phyloP scores from a whole-genome alignment of 2,113 vertebrate species.

The Sprattus sprattus region DNA sequence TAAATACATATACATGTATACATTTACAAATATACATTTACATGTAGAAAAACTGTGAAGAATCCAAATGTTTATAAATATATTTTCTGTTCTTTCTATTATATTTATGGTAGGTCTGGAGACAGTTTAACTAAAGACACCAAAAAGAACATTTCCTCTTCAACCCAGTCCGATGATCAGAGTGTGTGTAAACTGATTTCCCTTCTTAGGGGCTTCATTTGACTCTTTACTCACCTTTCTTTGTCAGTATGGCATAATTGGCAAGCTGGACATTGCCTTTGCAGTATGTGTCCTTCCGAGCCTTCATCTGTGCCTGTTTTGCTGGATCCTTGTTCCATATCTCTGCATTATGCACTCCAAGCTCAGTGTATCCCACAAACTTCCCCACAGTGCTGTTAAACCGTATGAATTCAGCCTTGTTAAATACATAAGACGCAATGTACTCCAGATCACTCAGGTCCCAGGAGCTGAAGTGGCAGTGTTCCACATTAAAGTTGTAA shows the following conservation, averaged over 20 bases:
- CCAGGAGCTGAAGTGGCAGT: constrained; percentile 52
- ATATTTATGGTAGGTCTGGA: too few species aligned
- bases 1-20: too few species aligned
- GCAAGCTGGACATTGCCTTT: not conserved
- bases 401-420: not conserved
- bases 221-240: constrained; percentile 44
- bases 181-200: too few species aligned
- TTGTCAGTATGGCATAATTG: not conserved
- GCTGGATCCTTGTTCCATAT: constrained; percentile 9
- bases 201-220: too few species aligned
- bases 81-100: too few species aligned
- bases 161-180: too few species aligned
- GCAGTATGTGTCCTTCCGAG: constrained; percentile 35
- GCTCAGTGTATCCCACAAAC: constrained; percentile 40
- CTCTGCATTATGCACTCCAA: constrained; percentile 35
- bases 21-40: too few species aligned
- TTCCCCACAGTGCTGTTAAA: constrained; percentile 51
- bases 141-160: too few species aligned
- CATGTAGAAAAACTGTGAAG: too few species aligned
- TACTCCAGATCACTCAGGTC: constrained; percentile 43
- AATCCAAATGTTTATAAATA: too few species aligned
- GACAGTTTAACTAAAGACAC: too few species aligned
- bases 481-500: fast-evolving
- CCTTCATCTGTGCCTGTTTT: too few species aligned
- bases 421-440: not conserved